Evolutionary conservation across 2,113 vertebrate species (phyloP).

Genomic region (Saiga tatarica): DNA sequence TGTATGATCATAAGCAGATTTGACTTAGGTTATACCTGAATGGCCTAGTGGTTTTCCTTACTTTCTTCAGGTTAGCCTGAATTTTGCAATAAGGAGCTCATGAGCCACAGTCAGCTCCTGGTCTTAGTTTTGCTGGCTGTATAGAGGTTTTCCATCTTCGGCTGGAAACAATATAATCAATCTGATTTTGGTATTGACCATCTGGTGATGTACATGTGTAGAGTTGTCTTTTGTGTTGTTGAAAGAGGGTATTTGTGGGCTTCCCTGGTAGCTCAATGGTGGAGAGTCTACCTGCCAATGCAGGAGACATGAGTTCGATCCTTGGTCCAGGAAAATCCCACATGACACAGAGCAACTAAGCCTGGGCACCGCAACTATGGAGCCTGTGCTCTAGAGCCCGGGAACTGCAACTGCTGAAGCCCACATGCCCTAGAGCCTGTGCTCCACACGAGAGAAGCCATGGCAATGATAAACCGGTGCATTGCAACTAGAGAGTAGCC

Average conservation of each 20-base stretch:
- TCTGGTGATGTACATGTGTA: neutral
- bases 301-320: neutral
- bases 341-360: neutral
- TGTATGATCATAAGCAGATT: neutral
- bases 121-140: neutral
- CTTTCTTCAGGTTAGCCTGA: neutral
- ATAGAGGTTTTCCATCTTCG: neutral
- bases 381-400: neutral
- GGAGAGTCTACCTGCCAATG: neutral
- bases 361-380: neutral
- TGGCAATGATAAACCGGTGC: neutral
- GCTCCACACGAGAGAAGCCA: neutral
- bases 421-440: neutral
- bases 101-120: neutral
- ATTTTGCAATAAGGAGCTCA: neutral
- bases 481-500: neutral
- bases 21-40: neutral
- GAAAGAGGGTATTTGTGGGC: neutral
- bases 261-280: neutral
- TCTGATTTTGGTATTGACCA: neutral
- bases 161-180: neutral
- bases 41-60: neutral
- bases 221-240: neutral
- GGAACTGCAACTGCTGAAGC: neutral
- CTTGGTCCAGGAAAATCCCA: neutral